Conservation (phyloP, 2,113 vertebrate species). For the Anoura caudifer region DNA sequence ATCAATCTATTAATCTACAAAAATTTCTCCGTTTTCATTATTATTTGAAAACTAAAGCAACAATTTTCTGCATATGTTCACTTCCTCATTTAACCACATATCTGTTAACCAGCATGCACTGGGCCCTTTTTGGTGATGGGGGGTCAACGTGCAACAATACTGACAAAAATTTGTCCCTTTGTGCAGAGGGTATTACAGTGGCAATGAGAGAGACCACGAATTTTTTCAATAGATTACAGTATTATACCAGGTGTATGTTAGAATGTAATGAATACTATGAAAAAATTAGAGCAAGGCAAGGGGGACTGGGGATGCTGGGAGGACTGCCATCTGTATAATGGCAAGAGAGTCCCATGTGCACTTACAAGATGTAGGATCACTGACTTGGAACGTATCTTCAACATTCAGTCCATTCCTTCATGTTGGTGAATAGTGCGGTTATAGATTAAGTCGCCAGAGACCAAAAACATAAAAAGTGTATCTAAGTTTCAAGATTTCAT, state of each 20-base stretch:
- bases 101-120: not conserved
- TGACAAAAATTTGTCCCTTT: not conserved
- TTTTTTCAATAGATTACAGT: not conserved
- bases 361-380: not conserved
- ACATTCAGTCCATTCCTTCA: not conserved
- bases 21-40: not conserved
- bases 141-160: not conserved
- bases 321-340: not conserved
- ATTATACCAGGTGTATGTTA: not conserved
- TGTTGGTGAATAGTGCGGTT: not conserved
- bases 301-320: fast-evolving
- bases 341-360: not conserved
- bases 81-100: not conserved
- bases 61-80: not conserved
- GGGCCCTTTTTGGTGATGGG: not conserved
- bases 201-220: not conserved
- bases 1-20: not conserved
- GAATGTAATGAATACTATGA: not conserved
- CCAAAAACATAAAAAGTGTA: not conserved
- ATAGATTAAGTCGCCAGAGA: not conserved
- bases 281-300: not conserved
- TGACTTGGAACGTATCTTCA: not conserved
- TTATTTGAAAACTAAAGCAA: not conserved
- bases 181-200: not conserved
- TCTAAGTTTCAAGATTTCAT: not conserved